Conservation (phyloP, 2,113 vertebrate species). For the Petroica traversi region DNA sequence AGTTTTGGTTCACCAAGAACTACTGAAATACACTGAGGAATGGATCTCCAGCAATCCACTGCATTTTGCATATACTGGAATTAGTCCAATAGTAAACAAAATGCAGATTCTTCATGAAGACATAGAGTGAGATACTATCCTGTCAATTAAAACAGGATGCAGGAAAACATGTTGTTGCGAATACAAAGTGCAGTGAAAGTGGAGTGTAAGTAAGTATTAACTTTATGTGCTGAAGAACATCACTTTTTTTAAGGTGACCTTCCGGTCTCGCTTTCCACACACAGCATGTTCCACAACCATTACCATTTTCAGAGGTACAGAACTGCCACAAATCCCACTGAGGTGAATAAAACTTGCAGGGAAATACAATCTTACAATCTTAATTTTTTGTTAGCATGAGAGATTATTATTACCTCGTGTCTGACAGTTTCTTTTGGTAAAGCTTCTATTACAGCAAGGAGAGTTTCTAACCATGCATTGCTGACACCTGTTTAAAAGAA, state of each 20-base stretch:
- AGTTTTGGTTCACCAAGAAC: neutral
- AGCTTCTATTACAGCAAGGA: constrained; percentile 86
- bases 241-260: neutral
- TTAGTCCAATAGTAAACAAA: neutral
- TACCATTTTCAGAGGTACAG: neutral
- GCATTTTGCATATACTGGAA: neutral
- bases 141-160: neutral
- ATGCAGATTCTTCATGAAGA: neutral
- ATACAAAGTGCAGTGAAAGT: neutral
- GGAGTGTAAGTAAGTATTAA: too few species aligned
- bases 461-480: constrained; percentile 92
- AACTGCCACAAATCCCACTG: neutral
- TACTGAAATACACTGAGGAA: neutral
- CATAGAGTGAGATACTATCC: neutral
- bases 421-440: constrained; percentile 91
- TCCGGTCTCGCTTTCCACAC: neutral
- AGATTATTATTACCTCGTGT: constrained; percentile 84
- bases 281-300: neutral
- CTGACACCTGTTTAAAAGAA: constrained; percentile 82
- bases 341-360: neutral
- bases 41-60: neutral
- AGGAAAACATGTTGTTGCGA: neutral
- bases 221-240: neutral
- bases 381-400: neutral
- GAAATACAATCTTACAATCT: neutral